Percentiles rank a stretch among this genome's conserved stretches.
These are phyloP conservation scores for Rhizomys pruinosus DNA, from an alignment of 2,113 vertebrate species.

Conservation along the genomic window DNA sequence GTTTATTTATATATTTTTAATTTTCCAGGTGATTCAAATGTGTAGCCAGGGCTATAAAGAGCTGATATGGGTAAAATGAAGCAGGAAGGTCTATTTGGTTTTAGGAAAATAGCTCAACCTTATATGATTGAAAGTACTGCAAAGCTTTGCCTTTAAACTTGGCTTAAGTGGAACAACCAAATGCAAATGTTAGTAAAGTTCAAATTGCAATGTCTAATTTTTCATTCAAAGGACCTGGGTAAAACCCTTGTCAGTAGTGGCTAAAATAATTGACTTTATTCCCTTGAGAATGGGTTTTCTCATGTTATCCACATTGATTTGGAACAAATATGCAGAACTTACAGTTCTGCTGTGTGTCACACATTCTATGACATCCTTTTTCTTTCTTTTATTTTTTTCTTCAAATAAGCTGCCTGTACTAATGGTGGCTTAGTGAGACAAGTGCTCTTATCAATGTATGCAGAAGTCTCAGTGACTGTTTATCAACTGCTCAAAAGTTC, in stretches of 20 bases:
- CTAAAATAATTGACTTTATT: conserved; percentile 39
- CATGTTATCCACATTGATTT: not conserved
- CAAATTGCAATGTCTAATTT: not conserved
- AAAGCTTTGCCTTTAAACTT: not conserved
- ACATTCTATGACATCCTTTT: not conserved
- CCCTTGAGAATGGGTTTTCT: not conserved
- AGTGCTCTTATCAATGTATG: not conserved
- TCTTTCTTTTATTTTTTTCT: conserved; percentile 56
- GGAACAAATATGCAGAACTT: too few species aligned
- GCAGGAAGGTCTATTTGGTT: not conserved
- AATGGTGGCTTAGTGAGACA: not conserved
- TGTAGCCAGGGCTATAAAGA: not conserved
- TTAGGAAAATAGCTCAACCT: not conserved
- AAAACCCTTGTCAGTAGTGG: not conserved
- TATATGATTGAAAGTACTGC: not conserved
- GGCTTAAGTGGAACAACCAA: not conserved
- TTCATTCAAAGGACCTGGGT: not conserved
- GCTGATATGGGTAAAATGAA: conserved; percentile 20
- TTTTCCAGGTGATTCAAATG: conserved; percentile 28
- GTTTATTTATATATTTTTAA: not conserved
- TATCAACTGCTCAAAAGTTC: conserved; percentile 4
- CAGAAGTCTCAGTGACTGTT: not conserved
- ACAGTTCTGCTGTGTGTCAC: too few species aligned
- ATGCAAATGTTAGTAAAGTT: not conserved
- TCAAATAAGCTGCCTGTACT: not conserved